Percentiles rank a stretch among this genome's conserved stretches.
Conservation (phyloP, 2,888 invertebrate genomes). For the Melanophora roralis region DNA sequence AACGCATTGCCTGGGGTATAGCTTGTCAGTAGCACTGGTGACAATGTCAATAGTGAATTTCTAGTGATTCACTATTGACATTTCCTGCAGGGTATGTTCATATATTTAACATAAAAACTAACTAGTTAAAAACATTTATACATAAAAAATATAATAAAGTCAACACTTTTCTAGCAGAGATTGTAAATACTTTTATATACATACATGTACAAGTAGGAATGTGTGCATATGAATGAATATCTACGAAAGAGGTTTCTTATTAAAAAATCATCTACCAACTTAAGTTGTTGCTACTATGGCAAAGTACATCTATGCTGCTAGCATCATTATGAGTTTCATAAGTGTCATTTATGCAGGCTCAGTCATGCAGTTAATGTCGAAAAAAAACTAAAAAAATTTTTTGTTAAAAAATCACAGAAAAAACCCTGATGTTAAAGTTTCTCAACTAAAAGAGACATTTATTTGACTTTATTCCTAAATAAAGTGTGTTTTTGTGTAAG, state of each 20-base stretch:
- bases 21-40: no score
- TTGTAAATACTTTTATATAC: conserved; percentile 15
- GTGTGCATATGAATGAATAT: no score
- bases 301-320: conserved; percentile 16
- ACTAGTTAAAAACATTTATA: not conserved
- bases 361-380: not conserved
- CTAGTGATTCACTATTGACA: no score
- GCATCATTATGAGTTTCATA: conserved; percentile 51
- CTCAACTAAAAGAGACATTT: conserved; percentile 65
- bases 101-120: no score
- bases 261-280: not conserved
- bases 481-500: not conserved
- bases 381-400: conserved; percentile 37
- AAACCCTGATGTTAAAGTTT: conserved; percentile 61
- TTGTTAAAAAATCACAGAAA: conserved; percentile 34
- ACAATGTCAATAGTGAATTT: no score
- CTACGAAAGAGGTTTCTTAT: conserved; percentile 19
- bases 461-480: conserved; percentile 63
- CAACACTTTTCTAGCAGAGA: conserved; percentile 51
- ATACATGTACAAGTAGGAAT: not conserved
- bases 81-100: no score
- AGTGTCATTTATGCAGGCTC: conserved; percentile 58
- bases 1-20: no score
- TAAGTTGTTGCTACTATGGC: not conserved
- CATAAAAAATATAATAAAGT: conserved; percentile 29